These are phyloP conservation scores for Odontothrips loti DNA, from an alignment of 2,888 invertebrate genomes.

Conservation along the genomic window DNA sequence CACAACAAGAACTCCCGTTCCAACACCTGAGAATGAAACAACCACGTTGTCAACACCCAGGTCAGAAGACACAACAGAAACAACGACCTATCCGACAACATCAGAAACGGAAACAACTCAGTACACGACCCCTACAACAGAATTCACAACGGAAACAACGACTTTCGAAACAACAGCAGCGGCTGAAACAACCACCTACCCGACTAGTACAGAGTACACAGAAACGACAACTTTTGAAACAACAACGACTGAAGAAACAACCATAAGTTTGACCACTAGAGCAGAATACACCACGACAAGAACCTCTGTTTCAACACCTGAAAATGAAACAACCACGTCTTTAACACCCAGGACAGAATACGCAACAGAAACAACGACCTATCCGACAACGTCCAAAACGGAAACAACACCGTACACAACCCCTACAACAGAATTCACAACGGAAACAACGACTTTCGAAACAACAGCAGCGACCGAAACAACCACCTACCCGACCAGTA, in stretches of 20 bases:
- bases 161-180: neutral
- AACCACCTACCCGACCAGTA: neutral
- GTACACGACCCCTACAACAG: neutral
- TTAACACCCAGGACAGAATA: neutral
- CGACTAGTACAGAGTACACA: neutral
- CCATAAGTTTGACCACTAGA: constrained; percentile 33
- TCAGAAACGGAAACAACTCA: neutral
- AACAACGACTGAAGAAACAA: constrained; percentile 35
- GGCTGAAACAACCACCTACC: neutral
- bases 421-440: neutral
- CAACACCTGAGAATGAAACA: neutral
- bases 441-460: neutral
- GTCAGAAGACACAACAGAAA: no score
- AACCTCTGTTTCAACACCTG: neutral
- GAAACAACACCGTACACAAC: neutral
- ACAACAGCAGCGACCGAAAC: neutral
- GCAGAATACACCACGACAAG: constrained; percentile 15
- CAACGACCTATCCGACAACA: neutral
- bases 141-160: neutral
- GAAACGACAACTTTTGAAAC: constrained; percentile 16
- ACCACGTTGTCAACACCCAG: no score
- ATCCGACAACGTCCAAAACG: neutral
- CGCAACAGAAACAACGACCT: neutral
- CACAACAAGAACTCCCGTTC: neutral
- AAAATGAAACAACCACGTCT: neutral